A percentile compares a stretch with the other conserved stretches of the same genome.
Conservation (phyloP, 2,888 invertebrate species). For the Ryuthela nishihirai region DNA sequence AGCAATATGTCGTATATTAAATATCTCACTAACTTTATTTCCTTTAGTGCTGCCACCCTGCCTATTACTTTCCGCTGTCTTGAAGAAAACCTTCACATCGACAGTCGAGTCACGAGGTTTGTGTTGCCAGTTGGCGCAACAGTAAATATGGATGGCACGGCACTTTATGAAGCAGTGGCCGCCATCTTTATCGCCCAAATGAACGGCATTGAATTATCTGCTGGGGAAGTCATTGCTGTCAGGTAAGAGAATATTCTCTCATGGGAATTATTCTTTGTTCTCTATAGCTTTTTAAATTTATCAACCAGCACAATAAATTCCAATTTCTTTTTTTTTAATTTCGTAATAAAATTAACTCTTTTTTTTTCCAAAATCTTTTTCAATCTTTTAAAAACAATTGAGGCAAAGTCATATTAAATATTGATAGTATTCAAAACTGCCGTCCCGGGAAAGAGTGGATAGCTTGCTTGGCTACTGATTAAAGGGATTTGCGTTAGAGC, state of each 20-base stretch:
- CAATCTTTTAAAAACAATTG: no score
- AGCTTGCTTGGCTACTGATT: no score
- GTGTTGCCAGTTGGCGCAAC: slow-evolving; percentile 54
- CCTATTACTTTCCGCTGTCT: slow-evolving; percentile 65
- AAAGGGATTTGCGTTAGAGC: no score
- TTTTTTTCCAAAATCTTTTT: no score
- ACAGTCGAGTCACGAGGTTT: slow-evolving; percentile 63
- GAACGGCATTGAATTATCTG: slow-evolving; percentile 51
- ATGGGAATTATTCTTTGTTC: slow-evolving; percentile 62
- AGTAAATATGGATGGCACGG: slow-evolving; percentile 57
- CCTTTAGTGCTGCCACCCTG: slow-evolving; percentile 60
- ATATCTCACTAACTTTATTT: no score
- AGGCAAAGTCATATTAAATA: no score
- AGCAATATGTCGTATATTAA: not conserved
- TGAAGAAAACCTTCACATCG: slow-evolving; percentile 63
- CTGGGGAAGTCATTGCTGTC: slow-evolving; percentile 55
- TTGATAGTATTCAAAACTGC: no score
- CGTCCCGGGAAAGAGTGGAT: no score
- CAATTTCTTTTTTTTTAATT: no score
- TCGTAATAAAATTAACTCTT: no score
- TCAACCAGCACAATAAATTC: no score
- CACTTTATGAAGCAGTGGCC: slow-evolving; percentile 58
- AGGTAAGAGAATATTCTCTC: no score
- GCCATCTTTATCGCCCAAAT: slow-evolving; percentile 58
- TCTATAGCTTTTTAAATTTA: slow-evolving; percentile 62